phyloP scores from a whole-genome alignment of 2,797 vertebrate species.

The Catamblyrhynchus diadema region DNA sequence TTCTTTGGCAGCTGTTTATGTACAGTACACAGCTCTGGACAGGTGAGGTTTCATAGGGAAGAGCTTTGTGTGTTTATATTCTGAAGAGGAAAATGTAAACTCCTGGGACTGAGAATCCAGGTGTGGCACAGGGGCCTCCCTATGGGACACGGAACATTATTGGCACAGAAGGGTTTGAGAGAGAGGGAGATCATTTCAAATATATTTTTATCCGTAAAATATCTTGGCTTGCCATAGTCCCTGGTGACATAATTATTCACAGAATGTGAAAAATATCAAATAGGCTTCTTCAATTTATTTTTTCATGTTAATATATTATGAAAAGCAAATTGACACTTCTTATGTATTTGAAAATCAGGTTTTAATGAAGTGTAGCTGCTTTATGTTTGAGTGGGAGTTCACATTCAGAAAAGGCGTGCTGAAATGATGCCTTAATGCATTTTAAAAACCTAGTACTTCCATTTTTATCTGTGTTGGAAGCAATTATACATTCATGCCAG shows the following conservation, averaged over 20 bases:
- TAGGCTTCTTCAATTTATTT: neutral
- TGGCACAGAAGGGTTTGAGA: no score
- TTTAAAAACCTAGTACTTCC: neutral
- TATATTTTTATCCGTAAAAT: neutral
- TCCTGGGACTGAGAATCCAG: neutral
- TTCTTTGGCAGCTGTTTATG: constrained; percentile 44
- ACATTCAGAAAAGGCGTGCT: neutral
- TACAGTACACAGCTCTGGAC: neutral
- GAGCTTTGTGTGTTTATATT: neutral
- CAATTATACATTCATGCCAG: neutral
- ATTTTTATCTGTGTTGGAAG: neutral
- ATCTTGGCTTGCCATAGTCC: neutral
- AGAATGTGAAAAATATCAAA: neutral
- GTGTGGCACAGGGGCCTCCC: neutral
- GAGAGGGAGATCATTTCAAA: neutral
- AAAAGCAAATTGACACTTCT: neutral
- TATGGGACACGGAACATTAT: neutral
- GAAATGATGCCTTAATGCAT: neutral
- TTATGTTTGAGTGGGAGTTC: neutral
- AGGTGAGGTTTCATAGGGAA: neutral
- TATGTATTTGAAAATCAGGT: neutral
- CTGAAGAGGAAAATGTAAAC: neutral
- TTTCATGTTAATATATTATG: neutral
- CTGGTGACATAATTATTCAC: neutral
- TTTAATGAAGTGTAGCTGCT: neutral